These are phyloP conservation scores for Ispidina lecontei DNA, from an alignment of 2,797 vertebrate genomes.

Conservation along the genomic window DNA sequence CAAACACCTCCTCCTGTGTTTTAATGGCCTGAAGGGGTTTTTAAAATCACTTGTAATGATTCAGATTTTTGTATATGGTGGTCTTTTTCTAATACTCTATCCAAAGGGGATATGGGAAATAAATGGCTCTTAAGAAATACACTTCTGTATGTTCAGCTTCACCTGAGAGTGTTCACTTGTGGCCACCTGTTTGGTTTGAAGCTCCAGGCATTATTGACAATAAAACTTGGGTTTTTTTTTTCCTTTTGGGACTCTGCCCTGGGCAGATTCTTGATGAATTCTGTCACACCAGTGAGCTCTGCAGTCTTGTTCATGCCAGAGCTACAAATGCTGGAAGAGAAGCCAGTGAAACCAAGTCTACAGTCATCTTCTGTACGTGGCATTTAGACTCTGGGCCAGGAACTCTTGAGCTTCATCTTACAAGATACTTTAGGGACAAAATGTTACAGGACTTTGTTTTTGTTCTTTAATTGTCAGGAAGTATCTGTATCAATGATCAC, in stretches of 20 bases:
- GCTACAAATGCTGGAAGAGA: not conserved
- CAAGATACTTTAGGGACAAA: slow-evolving; percentile 35
- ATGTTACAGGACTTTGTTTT: not conserved
- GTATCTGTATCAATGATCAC: slow-evolving; percentile 36
- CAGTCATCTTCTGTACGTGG: not conserved
- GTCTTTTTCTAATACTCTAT: slow-evolving; percentile 43
- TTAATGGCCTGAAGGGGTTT: slow-evolving; percentile 17
- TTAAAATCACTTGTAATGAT: slow-evolving; percentile 49
- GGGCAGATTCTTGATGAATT: not conserved
- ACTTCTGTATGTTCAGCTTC: not conserved
- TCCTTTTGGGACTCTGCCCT: not conserved
- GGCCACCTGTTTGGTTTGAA: not conserved
- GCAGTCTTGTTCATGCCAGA: not conserved
- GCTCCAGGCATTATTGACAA: not conserved
- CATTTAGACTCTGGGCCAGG: slow-evolving; percentile 34
- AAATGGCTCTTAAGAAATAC: not conserved
- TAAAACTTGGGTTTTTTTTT: not conserved
- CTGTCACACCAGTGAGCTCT: not conserved
- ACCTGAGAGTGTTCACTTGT: not conserved
- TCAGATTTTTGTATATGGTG: slow-evolving; percentile 59
- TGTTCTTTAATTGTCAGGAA: slow-evolving; percentile 20
- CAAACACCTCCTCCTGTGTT: slow-evolving; percentile 26
- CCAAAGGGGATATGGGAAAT: slow-evolving; percentile 8
- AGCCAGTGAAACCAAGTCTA: not conserved
- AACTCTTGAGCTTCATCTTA: slow-evolving; percentile 6